Conservation (phyloP, 2,113 vertebrate genomes). For the Heteronetta atricapilla region DNA sequence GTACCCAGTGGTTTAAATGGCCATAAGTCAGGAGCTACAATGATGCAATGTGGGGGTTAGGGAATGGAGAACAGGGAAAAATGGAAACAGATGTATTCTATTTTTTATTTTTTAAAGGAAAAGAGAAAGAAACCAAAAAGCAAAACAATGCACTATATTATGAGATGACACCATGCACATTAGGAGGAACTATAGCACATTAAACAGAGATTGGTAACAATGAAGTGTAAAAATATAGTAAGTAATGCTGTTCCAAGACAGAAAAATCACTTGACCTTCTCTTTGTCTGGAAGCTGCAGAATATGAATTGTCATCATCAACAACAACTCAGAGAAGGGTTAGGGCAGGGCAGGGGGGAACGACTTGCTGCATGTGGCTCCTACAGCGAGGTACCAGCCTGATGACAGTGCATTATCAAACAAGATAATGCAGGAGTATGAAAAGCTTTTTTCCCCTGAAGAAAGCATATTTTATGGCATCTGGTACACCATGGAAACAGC, state of each 20-base stretch:
- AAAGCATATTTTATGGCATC: constrained; percentile 59
- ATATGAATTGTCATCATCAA: neutral
- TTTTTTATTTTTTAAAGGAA: neutral
- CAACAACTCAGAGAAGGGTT: neutral
- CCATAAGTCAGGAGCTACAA: neutral
- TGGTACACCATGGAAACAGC: constrained; percentile 66
- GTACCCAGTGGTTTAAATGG: neutral
- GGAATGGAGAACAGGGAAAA: neutral
- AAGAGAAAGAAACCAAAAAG: constrained; percentile 21
- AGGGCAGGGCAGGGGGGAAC: neutral
- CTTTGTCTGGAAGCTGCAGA: neutral
- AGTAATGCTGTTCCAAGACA: neutral
- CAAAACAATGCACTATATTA: neutral
- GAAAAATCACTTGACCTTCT: neutral
- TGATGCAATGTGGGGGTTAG: neutral
- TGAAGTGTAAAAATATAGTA: neutral
- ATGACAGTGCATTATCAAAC: constrained; percentile 19
- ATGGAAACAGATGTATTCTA: neutral
- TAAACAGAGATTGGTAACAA: neutral
- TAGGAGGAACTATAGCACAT: neutral
- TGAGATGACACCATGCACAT: neutral
- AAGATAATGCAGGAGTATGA: neutral
- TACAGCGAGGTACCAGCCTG: neutral
- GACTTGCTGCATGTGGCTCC: neutral
- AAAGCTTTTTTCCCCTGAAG: constrained; percentile 23